phyloP scores from a whole-genome alignment of 2,888 invertebrate genomes.

The Ophion obscuratus region DNA sequence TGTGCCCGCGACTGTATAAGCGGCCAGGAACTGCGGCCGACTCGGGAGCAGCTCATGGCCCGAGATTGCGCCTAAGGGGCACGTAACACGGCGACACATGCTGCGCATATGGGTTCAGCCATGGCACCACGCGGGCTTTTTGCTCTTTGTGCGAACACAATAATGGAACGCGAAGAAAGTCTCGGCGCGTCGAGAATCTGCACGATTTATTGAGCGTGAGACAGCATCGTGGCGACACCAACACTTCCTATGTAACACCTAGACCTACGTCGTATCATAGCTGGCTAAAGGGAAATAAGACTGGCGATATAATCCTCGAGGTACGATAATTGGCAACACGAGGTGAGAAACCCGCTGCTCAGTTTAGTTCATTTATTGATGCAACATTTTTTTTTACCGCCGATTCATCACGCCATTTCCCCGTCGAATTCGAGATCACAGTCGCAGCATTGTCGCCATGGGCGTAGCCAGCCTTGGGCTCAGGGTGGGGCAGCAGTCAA shows the following conservation, averaged over 20 bases:
- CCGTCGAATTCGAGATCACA: too few species aligned
- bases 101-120: not conserved
- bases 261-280: not conserved
- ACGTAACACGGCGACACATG: constrained; percentile 1
- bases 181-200: constrained; percentile 13
- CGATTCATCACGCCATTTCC: not conserved
- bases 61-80: constrained; percentile 7
- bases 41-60: constrained; percentile 8
- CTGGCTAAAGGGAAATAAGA: not conserved
- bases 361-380: not conserved
- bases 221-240: not conserved
- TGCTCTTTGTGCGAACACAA: constrained; percentile 54
- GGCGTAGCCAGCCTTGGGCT: too few species aligned
- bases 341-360: not conserved
- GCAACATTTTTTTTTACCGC: not conserved
- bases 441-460: too few species aligned
- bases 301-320: not conserved
- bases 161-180: constrained; percentile 59
- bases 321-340: not conserved
- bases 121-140: constrained; percentile 25
- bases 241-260: not conserved
- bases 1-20: not conserved
- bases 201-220: constrained; percentile 14
- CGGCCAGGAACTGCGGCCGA: not conserved
- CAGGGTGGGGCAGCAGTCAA: too few species aligned